These are phyloP conservation scores for Lochmaea crataegi DNA, from an alignment of 2,888 invertebrate genomes.

Conservation along the genomic window DNA sequence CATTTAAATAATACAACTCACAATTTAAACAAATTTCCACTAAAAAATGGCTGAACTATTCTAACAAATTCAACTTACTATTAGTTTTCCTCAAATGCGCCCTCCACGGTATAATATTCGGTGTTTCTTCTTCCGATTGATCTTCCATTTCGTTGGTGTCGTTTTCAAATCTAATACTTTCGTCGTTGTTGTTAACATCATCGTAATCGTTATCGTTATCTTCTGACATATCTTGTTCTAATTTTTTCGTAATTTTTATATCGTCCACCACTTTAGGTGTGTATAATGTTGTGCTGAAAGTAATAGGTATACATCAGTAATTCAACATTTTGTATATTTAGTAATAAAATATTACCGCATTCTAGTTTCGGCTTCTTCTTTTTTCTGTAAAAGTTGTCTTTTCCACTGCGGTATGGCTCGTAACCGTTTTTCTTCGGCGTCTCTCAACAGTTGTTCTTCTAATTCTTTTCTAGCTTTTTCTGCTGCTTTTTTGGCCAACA, in stretches of 20 bases:
- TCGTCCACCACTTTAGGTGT: constrained; percentile 78
- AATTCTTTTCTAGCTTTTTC: constrained; percentile 92
- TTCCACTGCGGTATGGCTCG: constrained; percentile 96
- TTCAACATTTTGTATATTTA: background rate
- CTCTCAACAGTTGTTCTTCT: constrained; percentile 85
- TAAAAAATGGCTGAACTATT: constrained; percentile 60
- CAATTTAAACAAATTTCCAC: background rate
- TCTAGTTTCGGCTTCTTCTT: constrained; percentile 82
- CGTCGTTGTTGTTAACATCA: constrained; percentile 64
- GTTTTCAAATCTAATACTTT: constrained; percentile 56
- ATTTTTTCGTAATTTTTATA: constrained; percentile 65
- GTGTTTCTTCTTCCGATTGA: constrained; percentile 65
- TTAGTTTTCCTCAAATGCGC: constrained; percentile 90
- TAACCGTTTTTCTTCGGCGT: constrained; percentile 86
- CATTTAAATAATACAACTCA: background rate
- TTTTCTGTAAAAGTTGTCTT: constrained; percentile 84
- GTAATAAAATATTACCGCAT: constrained; percentile 71
- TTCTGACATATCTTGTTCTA: constrained; percentile 59
- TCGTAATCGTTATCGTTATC: constrained; percentile 47
- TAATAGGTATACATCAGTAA: background rate
- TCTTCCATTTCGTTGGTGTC: constrained; percentile 44
- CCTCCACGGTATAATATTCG: constrained; percentile 86
- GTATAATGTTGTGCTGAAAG: constrained; percentile 73
- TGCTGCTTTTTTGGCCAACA: constrained; percentile 94
- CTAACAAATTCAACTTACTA: constrained; percentile 87